Percentiles rank a stretch among this genome's conserved stretches.
These are phyloP conservation scores for Prochilodus magdalenae DNA, from an alignment of 2,113 vertebrate species.

Conservation along the genomic window DNA sequence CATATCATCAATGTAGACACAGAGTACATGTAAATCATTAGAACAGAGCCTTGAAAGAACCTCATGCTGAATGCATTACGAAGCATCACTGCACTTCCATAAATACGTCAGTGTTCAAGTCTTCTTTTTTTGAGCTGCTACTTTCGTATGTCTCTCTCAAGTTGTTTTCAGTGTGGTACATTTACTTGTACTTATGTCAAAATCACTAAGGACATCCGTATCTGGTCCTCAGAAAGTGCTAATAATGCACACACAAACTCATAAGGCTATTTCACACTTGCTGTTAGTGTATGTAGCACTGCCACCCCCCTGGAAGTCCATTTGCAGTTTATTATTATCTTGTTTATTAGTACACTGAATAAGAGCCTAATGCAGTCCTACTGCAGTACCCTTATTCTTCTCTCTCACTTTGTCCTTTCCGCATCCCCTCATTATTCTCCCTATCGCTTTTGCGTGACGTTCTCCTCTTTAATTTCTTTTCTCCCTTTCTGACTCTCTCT, in stretches of 20 bases:
- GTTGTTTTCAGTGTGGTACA: no score
- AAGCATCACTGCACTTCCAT: no score
- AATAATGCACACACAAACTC: constrained; percentile 8
- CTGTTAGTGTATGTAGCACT: constrained; percentile 45
- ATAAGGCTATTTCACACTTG: constrained; percentile 38
- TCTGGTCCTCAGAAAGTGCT: no score
- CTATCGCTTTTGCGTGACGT: not conserved
- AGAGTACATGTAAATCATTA: no score
- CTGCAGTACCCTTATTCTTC: not conserved
- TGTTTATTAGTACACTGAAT: constrained; percentile 48
- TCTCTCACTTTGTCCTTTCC: constrained; percentile 17
- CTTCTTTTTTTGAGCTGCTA: no score
- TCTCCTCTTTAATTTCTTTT: not conserved
- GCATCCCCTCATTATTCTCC: not conserved
- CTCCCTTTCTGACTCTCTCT: not conserved
- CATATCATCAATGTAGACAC: no score
- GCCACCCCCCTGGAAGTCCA: constrained; percentile 9
- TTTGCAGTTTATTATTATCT: constrained; percentile 53
- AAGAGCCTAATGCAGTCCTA: constrained; percentile 7
- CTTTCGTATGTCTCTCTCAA: no score
- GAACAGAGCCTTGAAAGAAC: no score
- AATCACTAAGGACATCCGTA: no score
- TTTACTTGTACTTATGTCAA: no score
- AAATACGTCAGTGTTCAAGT: no score
- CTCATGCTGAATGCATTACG: no score